Conservation (phyloP, 2,797 vertebrate genomes). For the Cossypha heuglini region DNA sequence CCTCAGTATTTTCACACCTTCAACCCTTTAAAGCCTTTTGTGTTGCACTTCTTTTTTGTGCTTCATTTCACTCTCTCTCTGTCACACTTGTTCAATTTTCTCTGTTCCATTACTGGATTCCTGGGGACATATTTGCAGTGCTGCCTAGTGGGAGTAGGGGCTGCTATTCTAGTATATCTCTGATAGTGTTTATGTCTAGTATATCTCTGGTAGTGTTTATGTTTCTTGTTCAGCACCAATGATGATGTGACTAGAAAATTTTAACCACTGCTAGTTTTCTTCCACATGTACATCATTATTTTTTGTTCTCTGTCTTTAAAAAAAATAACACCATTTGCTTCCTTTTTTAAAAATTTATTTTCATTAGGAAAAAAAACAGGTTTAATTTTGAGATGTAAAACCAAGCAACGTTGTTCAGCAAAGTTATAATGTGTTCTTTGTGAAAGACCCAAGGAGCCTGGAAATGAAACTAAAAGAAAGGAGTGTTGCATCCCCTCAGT, state of each 20-base stretch:
- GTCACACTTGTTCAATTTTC: conserved; percentile 9
- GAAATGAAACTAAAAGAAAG: neutral
- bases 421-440: neutral
- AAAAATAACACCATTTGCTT: neutral
- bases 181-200: neutral
- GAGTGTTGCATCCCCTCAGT: neutral
- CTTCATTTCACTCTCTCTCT: neutral
- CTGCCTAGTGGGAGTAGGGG: neutral
- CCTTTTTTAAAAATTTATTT: neutral
- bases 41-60: neutral
- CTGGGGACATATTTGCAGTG: neutral
- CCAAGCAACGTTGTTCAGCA: neutral
- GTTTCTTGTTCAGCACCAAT: neutral
- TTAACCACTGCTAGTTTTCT: neutral
- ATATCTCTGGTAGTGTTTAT: neutral
- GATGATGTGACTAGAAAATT: conserved; percentile 4
- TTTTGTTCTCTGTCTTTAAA: neutral
- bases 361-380: neutral
- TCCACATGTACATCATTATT: neutral
- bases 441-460: neutral
- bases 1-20: neutral
- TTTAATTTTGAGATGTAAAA: neutral
- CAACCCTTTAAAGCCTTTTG: neutral
- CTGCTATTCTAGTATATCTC: neutral
- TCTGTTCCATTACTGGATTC: conserved; percentile 18